phyloP scores from a whole-genome alignment of 2,113 vertebrate species.

The Pelecanoides urinatrix region DNA sequence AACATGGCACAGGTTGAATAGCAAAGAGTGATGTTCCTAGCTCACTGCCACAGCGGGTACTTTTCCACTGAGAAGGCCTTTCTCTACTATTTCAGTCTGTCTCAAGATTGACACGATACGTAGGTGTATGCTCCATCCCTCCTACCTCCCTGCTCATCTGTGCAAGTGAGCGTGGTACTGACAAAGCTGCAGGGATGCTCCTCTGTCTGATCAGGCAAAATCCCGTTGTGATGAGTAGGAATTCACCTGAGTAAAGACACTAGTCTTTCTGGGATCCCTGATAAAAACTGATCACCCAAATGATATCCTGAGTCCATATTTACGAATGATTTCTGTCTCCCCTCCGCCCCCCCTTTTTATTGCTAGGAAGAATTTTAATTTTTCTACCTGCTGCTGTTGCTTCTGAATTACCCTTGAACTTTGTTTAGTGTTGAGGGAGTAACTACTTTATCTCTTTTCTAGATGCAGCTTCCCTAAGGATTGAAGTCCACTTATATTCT shows the following conservation, averaged over 20 bases:
- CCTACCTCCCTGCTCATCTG: background rate
- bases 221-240: background rate
- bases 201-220: background rate
- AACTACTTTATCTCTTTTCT: background rate
- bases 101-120: background rate
- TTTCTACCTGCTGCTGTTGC: background rate
- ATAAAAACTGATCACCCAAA: background rate
- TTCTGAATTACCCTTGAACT: background rate
- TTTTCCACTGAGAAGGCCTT: background rate
- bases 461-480: background rate
- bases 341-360: background rate
- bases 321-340: background rate
- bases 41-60: background rate
- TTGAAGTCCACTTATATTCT: background rate
- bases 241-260: background rate
- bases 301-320: background rate
- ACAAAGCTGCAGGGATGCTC: background rate
- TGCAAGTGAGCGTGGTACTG: background rate
- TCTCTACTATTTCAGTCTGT: background rate
- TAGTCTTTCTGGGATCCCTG: background rate
- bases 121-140: background rate
- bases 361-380: background rate
- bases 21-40: background rate
- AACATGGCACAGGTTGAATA: background rate
- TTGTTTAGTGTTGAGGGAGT: background rate